Base-by-base conservation (phyloP, 2,888 invertebrate genomes). In the Megastigmus dorsalis region DNA sequence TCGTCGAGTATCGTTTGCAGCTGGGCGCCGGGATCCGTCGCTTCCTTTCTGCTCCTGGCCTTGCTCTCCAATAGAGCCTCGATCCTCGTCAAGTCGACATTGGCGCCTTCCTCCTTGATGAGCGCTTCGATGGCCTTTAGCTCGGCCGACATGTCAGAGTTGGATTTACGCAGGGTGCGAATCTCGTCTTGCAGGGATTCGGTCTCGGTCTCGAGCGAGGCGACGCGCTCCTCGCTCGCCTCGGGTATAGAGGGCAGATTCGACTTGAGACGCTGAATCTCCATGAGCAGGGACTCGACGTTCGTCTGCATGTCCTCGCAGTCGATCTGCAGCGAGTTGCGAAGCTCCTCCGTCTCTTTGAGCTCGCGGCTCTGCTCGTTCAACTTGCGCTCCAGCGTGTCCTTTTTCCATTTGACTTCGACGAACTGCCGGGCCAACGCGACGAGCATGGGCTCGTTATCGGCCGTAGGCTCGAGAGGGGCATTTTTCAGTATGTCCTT, bases 141-240 rank as follows among this genome's bases (percentile, higher is more conserved):
- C 26, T 80, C 82, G 5, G 79, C 74, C 3, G 82, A 79, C 20
- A 87, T 73, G 30, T 82, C 83, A 0, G 80, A 72, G 23, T 85
- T 83, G 9, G 82, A 78, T 3, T 80, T 67, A 18, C 80, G 79
- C 18, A 86, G 50, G 3, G 62, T 72, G 3, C 80, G 78, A 6
- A 90, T 85, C 43, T 86, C 83, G 15, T 89, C 85, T 26, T 88
- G 86, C 28, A 88, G 78, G 1, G 86, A 85, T 74, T 88, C 89
- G 0, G 86, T 82, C 77, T 89, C 88, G 4, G 82, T 84, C 75
- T 88, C 87, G 33, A 87, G 66, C 0, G 82, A 83, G n/a, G 85
- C 83, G 1, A 84, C 82, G 3, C 82, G 79, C 77, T 86, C 86
- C 63, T 88, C 88, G 69, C 82, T 85, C 0, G 82, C 84, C 75